Percentiles rank a stretch among this genome's conserved stretches.
These are phyloP conservation scores for Talpa occidentalis DNA, from an alignment of 2,113 vertebrate genomes.

Conservation along the genomic window DNA sequence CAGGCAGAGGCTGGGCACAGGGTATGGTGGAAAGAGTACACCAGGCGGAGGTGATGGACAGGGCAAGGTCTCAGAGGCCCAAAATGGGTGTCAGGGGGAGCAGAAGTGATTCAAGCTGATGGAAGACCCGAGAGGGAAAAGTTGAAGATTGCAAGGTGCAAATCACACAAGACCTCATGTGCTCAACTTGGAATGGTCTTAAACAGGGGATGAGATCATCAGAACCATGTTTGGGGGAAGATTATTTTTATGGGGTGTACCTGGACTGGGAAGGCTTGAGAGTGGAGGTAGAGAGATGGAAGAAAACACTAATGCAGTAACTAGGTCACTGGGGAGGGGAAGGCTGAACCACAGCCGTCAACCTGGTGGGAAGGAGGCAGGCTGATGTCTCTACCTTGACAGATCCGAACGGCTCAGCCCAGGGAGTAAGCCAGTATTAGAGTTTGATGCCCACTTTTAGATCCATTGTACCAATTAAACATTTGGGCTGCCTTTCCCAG, in stretches of 20 bases:
- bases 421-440: constrained; percentile 28
- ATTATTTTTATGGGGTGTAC: neutral
- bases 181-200: neutral
- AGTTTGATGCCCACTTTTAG: neutral
- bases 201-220: neutral
- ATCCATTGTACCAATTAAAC: neutral
- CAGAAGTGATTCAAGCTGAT: neutral
- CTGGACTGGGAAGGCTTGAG: constrained; percentile 5
- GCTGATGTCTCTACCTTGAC: neutral
- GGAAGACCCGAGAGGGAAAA: neutral
- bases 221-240: neutral
- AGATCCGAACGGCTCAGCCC: neutral
- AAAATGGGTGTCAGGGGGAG: neutral
- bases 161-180: neutral
- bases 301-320: neutral
- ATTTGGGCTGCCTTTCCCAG: neutral
- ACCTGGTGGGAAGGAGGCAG: neutral
- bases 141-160: constrained; percentile 17
- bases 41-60: neutral
- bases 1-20: neutral
- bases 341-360: neutral
- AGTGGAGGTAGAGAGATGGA: neutral
- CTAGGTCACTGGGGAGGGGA: neutral
- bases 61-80: neutral
- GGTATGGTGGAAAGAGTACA: neutral